phyloP scores from a whole-genome alignment of 1,140 invertebrate species.

The Drosophila bipectinata region DNA sequence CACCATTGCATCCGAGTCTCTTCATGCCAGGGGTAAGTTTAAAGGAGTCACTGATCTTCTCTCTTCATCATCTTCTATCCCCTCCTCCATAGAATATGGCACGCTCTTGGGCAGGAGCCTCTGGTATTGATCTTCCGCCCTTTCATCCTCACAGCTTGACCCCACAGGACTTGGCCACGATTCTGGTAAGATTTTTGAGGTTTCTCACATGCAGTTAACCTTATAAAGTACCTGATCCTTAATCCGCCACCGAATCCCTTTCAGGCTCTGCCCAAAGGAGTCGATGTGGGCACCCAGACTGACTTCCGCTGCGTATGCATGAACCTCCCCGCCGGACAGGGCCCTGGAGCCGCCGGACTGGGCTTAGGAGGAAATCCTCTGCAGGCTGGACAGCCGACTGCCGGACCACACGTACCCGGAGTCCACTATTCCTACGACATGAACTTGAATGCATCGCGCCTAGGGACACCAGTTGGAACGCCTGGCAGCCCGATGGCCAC shows the following conservation, averaged over 20 bases:
- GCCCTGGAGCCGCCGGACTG: not conserved
- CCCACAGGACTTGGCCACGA: conserved; percentile 35
- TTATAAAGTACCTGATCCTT: no score
- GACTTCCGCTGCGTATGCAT: conserved; percentile 49
- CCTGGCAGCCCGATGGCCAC: not conserved
- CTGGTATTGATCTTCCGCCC: conserved; percentile 9
- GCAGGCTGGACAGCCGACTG: not conserved
- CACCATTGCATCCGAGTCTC: conserved; percentile 56
- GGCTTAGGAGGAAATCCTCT: not conserved
- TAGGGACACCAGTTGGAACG: conserved; percentile 15
- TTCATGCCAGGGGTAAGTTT: conserved; percentile 53
- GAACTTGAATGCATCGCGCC: conserved; percentile 1
- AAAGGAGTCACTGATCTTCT: not conserved
- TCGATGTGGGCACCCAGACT: conserved; percentile 43
- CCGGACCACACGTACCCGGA: not conserved
- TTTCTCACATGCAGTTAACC: not conserved
- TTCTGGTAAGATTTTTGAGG: conserved; percentile 34
- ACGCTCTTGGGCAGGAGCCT: conserved; percentile 4
- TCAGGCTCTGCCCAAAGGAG: conserved; percentile 13
- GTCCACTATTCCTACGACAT: not conserved
- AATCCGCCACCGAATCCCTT: no score
- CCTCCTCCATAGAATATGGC: conserved; percentile 11
- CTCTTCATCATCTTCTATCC: no score
- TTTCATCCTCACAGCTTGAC: conserved; percentile 44
- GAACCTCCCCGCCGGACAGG: not conserved